Evolutionary conservation across 2,113 vertebrate genomes (phyloP), one percentile per base, ranked within the genome.

Genomic region (Uria lomvia): DNA sequence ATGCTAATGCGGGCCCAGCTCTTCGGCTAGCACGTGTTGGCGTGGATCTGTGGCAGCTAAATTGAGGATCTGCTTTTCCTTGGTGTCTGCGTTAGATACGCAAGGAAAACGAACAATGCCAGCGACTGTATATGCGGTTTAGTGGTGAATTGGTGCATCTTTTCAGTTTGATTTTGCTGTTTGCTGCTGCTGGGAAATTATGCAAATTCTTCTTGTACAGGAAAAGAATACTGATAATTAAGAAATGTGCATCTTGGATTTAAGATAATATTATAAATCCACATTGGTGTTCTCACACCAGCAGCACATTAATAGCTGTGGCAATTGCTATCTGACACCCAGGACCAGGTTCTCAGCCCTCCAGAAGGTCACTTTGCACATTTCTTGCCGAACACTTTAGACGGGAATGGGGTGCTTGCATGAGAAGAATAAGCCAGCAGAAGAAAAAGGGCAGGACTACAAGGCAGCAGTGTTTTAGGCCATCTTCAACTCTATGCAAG

Each of bases 141-240:
- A 59, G 73, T 93, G 96, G 96, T 96, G 95, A 97, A 96, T 59
- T 96, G 79, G 59, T 94, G 96, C 85, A 34, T 90, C 96, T 97
- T 96, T 97, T 76, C 59, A 79, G 90, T 97, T 96, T 96, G 93
- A 96, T 95, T 96, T 91, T 91, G 78, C 92, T 88, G 77, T 86
- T 53, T 55, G 52, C 52, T 90, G 86, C 91, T 93, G 95, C 91
- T 86, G 86, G 94, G 94, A 97, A 97, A 96, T 96, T 96, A 97
- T 92, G 91, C 94, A 96, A 76, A 86, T 72, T 72, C 74, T 80
- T 90, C 75, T 32, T 60, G 63, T 42, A 94, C 95, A 94, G 71
- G 74, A 93, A 95, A 91, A 75, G 91, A 96, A 96, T 97, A 86
- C 93, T 74, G 81, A 96, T 96, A 94, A 96, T 96, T 96, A 96